Evolutionary conservation across 2,888 invertebrate genomes (phyloP), one percentile per base, ranked within the genome.

Genomic region (Sarcophaga rosellei): DNA sequence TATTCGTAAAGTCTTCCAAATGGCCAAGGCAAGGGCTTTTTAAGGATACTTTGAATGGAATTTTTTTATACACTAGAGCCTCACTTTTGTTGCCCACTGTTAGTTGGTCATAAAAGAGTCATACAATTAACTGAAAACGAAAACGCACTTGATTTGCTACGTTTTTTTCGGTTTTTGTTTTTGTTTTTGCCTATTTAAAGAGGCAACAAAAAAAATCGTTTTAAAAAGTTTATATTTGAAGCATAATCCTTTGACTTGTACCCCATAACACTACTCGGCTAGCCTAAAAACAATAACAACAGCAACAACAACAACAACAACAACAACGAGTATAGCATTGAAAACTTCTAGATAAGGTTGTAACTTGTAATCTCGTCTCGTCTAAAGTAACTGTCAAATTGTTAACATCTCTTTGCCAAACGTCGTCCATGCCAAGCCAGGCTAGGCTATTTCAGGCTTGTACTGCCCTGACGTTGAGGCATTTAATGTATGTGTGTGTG

Each of bases 301-400:
- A 61, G 20, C 10, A 79, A 35, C 44, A 69, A 5, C 12, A 69
- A 44, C 45, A 68, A 17, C 23, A 44, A 62, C 23, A 69, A 44
- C 45, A 68, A 17, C 23, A 44, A 62, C 23, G 62, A 74, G 35
- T 35, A 35, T 35, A 65, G 76, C 75, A 73, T 83, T 77, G 76
- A 76, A 79, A 78, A 81, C 81, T 84, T 74, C 74, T 81, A 81
- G 84, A 84, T 78, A 86, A 84, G 45, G 85, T 76, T 73, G 78
- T 86, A 75, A 86, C 86, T 78, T 81, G 35, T 84, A 86, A 86
- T 86, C 86, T 86, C 86, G 86, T 85, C 81, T 85, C 85, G 86
- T 86, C 86, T 72, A 81, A 86, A 86, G 86, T 86, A 86, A 86
- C 86, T 86, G 86, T 86, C 86, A 86, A 86, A 86, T 86, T 86